Evolutionary conservation across 2,113 vertebrate species (phyloP).

Genomic region (Chloropsis cyanopogon): DNA sequence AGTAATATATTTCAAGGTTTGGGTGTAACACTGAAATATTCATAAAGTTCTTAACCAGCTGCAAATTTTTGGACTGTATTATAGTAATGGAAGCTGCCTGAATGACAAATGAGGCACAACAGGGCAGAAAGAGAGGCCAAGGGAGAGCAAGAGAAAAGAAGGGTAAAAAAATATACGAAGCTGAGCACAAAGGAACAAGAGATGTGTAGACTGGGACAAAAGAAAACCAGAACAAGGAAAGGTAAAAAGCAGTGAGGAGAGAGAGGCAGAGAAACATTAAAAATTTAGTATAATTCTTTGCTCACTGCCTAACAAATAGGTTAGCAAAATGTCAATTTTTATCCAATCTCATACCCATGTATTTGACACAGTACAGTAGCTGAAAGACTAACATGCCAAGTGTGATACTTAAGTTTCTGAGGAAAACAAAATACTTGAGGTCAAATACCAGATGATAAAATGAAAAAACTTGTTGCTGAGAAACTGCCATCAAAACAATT

Average conservation of each 20-base stretch:
- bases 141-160: neutral
- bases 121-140: neutral
- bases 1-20: neutral
- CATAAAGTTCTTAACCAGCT: neutral
- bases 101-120: neutral
- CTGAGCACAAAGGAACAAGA: neutral
- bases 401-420: neutral
- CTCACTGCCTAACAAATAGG: neutral
- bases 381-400: neutral
- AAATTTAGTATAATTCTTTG: neutral
- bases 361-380: neutral
- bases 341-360: neutral
- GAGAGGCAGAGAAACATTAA: neutral
- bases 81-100: neutral
- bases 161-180: rapidly evolving
- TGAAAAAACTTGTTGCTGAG: neutral
- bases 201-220: neutral
- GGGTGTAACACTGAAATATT: neutral
- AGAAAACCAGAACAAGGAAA: neutral
- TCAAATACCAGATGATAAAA: neutral
- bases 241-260: neutral
- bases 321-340: neutral
- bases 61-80: neutral
- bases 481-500: neutral
- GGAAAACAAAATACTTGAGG: neutral